phyloP scores from a whole-genome alignment of 2,113 vertebrate genomes.

The Andinoacara biseriatus region DNA sequence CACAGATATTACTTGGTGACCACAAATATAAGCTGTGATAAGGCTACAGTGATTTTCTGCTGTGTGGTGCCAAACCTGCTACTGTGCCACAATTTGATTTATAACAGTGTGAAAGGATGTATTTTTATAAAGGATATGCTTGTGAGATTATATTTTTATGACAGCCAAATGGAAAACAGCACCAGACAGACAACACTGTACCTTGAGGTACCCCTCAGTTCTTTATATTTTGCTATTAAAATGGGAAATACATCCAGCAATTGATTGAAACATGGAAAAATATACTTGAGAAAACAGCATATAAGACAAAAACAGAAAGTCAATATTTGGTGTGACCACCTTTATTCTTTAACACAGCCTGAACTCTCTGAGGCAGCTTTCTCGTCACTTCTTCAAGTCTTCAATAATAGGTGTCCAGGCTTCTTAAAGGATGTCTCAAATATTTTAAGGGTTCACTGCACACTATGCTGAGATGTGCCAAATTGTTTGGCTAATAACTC shows the following conservation, averaged over 20 bases:
- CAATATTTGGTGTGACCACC: background rate
- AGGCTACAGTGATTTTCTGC: slow-evolving; percentile 12
- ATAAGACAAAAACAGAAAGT: background rate
- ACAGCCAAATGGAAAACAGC: slow-evolving; percentile 39
- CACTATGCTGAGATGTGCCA: too few relatives aligned
- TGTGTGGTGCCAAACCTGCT: slow-evolving; percentile 37
- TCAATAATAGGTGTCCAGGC: background rate
- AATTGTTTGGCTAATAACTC: too few relatives aligned
- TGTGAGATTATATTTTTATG: slow-evolving; percentile 51
- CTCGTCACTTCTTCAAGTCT: background rate
- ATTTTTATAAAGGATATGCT: slow-evolving; percentile 13
- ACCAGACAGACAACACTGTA: background rate
- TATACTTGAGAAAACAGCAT: background rate
- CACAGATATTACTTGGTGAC: slow-evolving; percentile 15
- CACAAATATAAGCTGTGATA: slow-evolving; percentile 35
- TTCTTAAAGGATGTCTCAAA: background rate
- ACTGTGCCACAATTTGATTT: slow-evolving; percentile 55
- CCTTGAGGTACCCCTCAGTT: background rate
- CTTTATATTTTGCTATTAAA: background rate
- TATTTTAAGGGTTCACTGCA: too few relatives aligned
- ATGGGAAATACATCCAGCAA: rapidly evolving
- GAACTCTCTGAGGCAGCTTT: background rate
- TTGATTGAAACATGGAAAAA: background rate
- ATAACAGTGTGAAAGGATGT: slow-evolving; percentile 26
- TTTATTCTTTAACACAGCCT: background rate